Base-by-base conservation (phyloP, 2,888 invertebrate species). In the Pheosia gnoma region DNA sequence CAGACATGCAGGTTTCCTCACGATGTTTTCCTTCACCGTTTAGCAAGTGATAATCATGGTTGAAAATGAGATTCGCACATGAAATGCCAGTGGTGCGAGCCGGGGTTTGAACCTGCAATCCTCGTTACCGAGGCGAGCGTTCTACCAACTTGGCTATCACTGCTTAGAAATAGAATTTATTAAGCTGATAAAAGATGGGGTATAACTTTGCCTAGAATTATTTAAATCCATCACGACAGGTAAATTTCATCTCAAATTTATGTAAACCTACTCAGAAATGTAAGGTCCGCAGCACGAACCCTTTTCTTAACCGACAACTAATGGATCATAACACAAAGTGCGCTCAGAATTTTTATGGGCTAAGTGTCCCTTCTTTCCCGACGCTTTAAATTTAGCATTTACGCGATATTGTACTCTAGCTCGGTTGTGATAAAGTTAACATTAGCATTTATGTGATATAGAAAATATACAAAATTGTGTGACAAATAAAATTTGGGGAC, bases 241-340 rank as follows among this genome's bases (percentile, higher is more conserved):
- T 64, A 60, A 59, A 62, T 62, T 64, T 70, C 66, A 37, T 63
- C 59, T 60, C 45, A 57, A 43, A 58, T 49, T 41, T 39, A 57
- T 63, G 61, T 56, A 57, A 63, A 63, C 56, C 61, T 60, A 49
- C 61, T 69, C 62, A 72, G 74, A 75, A 72, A 70, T 70, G 54
- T 66, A 70, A 60, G 70, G 58, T 60, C 52, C 51, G 59, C 61
- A 53, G 39, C 59, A 70, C 62, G 66, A 59, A 73, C 64, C 75
- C 74, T 59, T 75, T 78, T 75, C 64, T 69, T 61, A 66, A 45
- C 63, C 65, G 59, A 47, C 61, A 67, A 70, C 68, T 76, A 79
- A 79, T 77, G 78, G 72, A 69, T 65, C 68, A 71, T 75, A 72
- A 70, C 62, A 62, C 58, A 58, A 67, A 68, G 55, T 59, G 59